These are phyloP conservation scores for Etia nguti DNA, from an alignment of 2,113 vertebrate genomes.

Conservation along the genomic window DNA sequence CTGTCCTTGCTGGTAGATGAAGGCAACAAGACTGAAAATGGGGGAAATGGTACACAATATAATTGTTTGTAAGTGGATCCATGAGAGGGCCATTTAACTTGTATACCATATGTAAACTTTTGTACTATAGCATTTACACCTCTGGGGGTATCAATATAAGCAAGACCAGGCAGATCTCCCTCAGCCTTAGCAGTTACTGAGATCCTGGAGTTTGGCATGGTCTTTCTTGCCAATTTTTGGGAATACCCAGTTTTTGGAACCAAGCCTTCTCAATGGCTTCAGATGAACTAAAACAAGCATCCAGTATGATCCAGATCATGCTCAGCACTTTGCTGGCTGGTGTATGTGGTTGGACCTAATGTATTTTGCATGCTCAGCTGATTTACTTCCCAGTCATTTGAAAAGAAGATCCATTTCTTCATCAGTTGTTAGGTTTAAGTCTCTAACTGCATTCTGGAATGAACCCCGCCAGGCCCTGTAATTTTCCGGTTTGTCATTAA, in stretches of 20 bases:
- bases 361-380: background rate
- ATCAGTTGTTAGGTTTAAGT: background rate
- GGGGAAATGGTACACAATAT: background rate
- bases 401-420: background rate
- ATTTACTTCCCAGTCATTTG: background rate
- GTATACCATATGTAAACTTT: background rate
- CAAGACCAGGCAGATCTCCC: background rate
- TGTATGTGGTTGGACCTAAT: background rate
- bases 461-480: background rate
- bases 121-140: background rate
- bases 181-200: background rate
- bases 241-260: background rate
- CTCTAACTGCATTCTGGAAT: background rate
- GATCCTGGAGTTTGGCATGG: accelerated
- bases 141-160: background rate
- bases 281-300: background rate
- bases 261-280: background rate
- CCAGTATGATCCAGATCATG: background rate
- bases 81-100: background rate
- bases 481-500: background rate
- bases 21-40: background rate
- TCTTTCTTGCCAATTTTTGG: background rate
- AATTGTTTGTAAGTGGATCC: background rate
- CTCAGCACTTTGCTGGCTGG: background rate
- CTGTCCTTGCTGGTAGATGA: background rate